These are phyloP conservation scores for Labrus mixtus DNA, from an alignment of 2,113 vertebrate species.

Conservation along the genomic window DNA sequence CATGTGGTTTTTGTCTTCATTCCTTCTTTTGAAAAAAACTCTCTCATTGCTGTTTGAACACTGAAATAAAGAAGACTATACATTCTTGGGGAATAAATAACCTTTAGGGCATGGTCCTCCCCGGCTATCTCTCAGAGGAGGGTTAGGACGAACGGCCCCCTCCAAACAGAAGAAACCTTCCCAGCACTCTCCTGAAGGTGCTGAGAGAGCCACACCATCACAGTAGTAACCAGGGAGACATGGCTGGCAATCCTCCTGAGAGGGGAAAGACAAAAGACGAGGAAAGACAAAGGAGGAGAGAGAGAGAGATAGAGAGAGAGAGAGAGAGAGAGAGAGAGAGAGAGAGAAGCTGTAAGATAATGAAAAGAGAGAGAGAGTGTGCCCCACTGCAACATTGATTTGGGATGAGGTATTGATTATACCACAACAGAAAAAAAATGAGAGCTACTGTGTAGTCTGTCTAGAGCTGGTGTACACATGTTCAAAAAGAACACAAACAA, in stretches of 20 bases:
- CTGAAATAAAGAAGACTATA: neutral
- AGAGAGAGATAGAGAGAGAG: neutral
- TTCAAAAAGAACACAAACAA: too few relatives aligned
- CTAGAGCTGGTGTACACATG: neutral
- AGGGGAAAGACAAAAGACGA: slow-evolving; percentile 17
- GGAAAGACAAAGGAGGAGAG: neutral
- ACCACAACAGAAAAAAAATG: slow-evolving; percentile 1
- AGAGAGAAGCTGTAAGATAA: neutral
- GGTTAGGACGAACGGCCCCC: slow-evolving; percentile 80
- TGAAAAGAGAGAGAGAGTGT: neutral
- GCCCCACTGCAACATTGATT: slow-evolving; percentile 25
- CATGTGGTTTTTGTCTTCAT: too few relatives aligned
- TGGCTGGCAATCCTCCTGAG: slow-evolving; percentile 81
- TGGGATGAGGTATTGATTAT: slow-evolving; percentile 42
- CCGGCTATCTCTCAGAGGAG: slow-evolving; percentile 67
- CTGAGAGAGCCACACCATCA: slow-evolving; percentile 77
- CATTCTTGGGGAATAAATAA: slow-evolving; percentile 46
- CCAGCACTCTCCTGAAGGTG: slow-evolving; percentile 86
- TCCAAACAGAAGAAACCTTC: slow-evolving; percentile 89
- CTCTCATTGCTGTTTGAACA: neutral
- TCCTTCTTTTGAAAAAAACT: neutral
- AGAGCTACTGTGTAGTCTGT: neutral
- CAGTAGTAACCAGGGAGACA: slow-evolving; percentile 89
- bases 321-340: neutral
- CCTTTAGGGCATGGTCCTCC: slow-evolving; percentile 88